Conservation (phyloP, 2,113 vertebrate genomes). For the Dolichotis patagonum region DNA sequence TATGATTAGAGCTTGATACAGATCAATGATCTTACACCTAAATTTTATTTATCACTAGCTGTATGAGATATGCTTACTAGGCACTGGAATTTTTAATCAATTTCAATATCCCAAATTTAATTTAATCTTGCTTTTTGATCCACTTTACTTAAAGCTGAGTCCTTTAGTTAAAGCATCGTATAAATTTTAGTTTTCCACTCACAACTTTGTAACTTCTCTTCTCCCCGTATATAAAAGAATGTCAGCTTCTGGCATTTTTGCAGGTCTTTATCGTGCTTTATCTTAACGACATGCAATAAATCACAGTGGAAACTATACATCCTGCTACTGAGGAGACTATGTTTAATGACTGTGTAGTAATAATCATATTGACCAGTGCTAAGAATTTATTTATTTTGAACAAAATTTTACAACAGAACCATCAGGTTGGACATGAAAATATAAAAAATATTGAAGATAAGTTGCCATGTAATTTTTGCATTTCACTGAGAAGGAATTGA, state of each 20-base stretch:
- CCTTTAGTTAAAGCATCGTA: background rate
- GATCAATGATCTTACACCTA: background rate
- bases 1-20: background rate
- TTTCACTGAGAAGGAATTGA: background rate
- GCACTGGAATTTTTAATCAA: background rate
- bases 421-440: background rate
- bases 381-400: background rate
- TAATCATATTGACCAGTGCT: background rate
- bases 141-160: background rate
- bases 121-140: background rate
- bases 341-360: background rate
- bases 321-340: background rate
- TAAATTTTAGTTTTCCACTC: background rate
- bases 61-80: background rate
- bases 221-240: background rate
- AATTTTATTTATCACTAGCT: background rate
- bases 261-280: background rate
- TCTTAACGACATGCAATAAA: background rate
- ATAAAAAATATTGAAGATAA: background rate
- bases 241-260: background rate
- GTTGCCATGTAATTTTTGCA: background rate
- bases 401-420: background rate
- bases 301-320: background rate
- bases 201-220: background rate
- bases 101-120: background rate